Conservation (phyloP, 2,113 vertebrate species). For the Strix aluco region DNA sequence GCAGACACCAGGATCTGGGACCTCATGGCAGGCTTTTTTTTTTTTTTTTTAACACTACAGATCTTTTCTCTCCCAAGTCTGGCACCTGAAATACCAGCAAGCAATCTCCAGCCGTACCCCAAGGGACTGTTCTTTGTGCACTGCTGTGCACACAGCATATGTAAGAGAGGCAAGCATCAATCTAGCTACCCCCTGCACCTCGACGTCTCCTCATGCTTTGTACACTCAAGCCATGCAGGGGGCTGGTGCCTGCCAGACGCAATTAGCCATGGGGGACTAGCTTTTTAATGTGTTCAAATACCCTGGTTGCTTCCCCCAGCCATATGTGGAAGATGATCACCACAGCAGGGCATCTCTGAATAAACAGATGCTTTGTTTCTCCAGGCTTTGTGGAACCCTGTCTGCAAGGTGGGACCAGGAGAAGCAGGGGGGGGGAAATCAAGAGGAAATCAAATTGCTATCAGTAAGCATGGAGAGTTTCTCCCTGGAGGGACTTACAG, state of each 20-base stretch:
- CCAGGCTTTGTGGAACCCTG: not conserved
- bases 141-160: not conserved
- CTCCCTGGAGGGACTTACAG: not conserved
- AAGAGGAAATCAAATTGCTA: not conserved
- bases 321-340: not conserved
- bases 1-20: not conserved
- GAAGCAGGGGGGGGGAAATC: not conserved
- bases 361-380: not conserved
- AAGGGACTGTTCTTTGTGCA: not conserved
- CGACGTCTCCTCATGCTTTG: not conserved
- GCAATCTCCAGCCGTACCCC: not conserved
- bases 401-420: not conserved
- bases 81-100: not conserved
- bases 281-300: not conserved
- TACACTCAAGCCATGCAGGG: not conserved
- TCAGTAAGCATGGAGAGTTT: not conserved
- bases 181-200: not conserved
- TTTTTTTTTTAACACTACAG: not conserved
- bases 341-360: not conserved
- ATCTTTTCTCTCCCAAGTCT: not conserved
- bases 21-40: not conserved
- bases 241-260: not conserved
- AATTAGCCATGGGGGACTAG: not conserved
- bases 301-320: not conserved
- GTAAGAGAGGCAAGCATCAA: not conserved